Base-by-base conservation (phyloP, 2,113 vertebrate genomes). In the Eublepharis macularius region DNA sequence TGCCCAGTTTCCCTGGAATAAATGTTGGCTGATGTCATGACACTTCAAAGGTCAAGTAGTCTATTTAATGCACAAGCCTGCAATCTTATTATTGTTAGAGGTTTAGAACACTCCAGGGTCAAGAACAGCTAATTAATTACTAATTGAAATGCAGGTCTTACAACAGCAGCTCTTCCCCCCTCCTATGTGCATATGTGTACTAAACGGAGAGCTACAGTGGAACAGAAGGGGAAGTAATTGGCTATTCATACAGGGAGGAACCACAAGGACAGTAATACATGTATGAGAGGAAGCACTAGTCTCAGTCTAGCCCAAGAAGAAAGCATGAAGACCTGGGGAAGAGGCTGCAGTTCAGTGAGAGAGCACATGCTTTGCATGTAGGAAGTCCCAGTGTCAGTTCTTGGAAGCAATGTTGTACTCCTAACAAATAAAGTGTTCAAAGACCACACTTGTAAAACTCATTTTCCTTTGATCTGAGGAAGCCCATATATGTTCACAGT, bases 121-220 rank as follows among this genome's bases (percentile, higher is more conserved):
- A 92, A 86, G 80, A 91, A 89, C 79, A 86, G 32, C 86, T 90
- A 82, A 93, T 88, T 93, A 93, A 94, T 93, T 74, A 90, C 90
- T 85, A 86, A 77, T 90, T 63, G 89, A 91, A 83, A 87, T 80
- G 80, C 1, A 41, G 77, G 76, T 93, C 76, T 83, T 0, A 0
- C 74, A 77, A 72, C 70, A 54, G 70, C 34, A 87, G 51, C 69
- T 76, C 24, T 84, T 69, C 84, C 83, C 57, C 19, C 21, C 7
- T 60, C 32, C 81, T 81, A 83, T 49, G 69, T 69, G 76, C 81
- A 43, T 4, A 19, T 2, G 54, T 12, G 6, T 9, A 3, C 87
- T 16, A 83, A 0, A 6, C 1, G 2, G n/a, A 54, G 75, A 54
- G 41, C 73, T 5, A 0, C 54, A 77, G 73, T 32, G 47, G n/a